Conservation (phyloP, 2,113 vertebrate species). For the Strix uralensis region DNA sequence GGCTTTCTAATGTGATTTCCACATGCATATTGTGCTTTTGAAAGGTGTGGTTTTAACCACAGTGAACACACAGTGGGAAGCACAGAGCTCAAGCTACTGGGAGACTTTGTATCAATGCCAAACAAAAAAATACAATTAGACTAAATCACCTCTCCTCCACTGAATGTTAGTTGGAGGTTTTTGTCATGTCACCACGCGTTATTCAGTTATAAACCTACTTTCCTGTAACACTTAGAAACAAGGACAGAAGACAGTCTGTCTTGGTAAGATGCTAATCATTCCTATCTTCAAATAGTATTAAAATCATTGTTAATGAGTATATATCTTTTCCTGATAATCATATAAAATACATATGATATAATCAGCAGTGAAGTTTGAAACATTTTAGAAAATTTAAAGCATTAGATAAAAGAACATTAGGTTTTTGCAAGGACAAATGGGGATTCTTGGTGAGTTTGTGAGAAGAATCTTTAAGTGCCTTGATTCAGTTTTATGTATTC, state of each 20-base stretch:
- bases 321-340: neutral
- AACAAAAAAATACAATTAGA: neutral
- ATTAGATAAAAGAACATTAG: neutral
- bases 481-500: neutral
- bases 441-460: neutral
- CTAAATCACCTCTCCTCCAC: neutral
- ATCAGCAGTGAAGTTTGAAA: neutral
- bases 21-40: neutral
- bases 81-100: neutral
- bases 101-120: neutral
- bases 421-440: neutral
- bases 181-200: neutral
- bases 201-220: neutral
- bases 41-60: slow-evolving; percentile 26
- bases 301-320: neutral
- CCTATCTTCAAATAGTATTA: neutral
- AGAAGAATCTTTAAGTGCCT: neutral
- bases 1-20: slow-evolving; percentile 3
- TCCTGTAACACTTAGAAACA: neutral
- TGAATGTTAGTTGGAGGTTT: neutral
- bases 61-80: neutral
- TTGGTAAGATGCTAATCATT: neutral
- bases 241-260: neutral
- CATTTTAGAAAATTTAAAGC: neutral
- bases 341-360: neutral